A percentile compares a stretch with the other conserved stretches of the same genome.
Evolutionary conservation across 2,113 vertebrate genomes (phyloP).

Genomic region (Dicaeum eximium): DNA sequence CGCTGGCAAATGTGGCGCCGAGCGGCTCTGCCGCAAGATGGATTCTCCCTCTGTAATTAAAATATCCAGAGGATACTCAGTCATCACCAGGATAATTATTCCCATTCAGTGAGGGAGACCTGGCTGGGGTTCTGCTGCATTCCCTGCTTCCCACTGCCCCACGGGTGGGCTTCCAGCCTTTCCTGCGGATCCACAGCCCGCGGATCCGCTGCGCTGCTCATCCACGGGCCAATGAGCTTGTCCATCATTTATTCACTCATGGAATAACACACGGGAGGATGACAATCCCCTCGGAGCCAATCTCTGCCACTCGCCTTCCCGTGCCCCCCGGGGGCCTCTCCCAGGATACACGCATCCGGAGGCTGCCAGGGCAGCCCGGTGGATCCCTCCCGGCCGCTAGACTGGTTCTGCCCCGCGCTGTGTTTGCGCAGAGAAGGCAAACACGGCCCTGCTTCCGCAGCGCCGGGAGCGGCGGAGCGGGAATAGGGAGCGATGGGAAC

Average conservation of each 20-base stretch:
- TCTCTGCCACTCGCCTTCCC: neutral
- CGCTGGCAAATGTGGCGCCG: neutral
- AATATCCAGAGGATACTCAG: neutral
- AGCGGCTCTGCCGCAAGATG: neutral
- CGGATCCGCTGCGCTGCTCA: neutral
- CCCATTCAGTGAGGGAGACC: rapidly evolving
- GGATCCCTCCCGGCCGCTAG: neutral
- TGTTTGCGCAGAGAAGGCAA: slow-evolving; percentile 58
- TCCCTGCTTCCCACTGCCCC: rapidly evolving
- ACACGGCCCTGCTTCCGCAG: neutral
- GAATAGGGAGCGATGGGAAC: neutral
- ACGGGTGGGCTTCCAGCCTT: neutral
- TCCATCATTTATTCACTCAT: neutral
- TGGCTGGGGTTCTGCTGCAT: rapidly evolving
- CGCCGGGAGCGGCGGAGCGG: neutral
- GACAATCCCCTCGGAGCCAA: neutral
- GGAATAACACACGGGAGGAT: neutral
- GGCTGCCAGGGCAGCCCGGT: neutral
- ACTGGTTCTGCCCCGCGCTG: neutral
- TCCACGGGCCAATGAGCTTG: neutral
- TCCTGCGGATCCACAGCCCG: rapidly evolving
- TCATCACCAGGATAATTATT: neutral
- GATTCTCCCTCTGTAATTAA: neutral
- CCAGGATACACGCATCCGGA: neutral
- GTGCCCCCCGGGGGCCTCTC: neutral